Evolutionary conservation across 2,113 vertebrate species (phyloP), one percentile per base, ranked within the genome.

Genomic region (Rhea pennata): DNA sequence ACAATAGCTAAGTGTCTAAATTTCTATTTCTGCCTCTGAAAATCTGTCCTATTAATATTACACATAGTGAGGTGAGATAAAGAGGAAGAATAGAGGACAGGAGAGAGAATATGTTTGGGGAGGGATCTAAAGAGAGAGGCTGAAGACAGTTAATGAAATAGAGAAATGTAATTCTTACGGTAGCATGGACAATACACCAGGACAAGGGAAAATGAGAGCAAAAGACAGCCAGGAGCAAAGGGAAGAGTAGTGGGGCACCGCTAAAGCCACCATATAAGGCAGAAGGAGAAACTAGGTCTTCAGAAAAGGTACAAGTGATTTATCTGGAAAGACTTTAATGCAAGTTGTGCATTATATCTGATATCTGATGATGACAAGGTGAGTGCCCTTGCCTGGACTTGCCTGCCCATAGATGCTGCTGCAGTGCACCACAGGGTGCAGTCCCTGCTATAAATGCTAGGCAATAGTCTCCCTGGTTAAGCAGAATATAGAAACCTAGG

Each of bases 11-110:
- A 72, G 40, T 77, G 26, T 75, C 36, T 66, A 67, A 87, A 84
- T 87, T 84, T 84, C 48, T 50, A 74, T 73, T 92, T 78, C 65
- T 87, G 61, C 62, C 78, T 92, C 53, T 95, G 88, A 54, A 93
- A 92, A 84, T 78, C 76, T 94, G 42, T 21, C 54, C 31, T 77
- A 33, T 10, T 77, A 73, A 56, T 65, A 42, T 87, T 87, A 26
- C 31, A 58, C 1, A 1, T 36, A 76, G 29, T 61, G 17, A 90
- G 53, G 64, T 91, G 58, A 79, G 76, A 48, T 56, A 56, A 88
- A 78, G 20, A 20, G 36, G 5, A 83, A 80, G 42, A 78, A 64
- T 1, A 84, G 73, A 87, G 33, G 79, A 46, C 13, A 70, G 62
- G 40, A 70, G 39, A 58, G 84, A 65, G 50, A 78, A 67, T 22